Evolutionary conservation across 2,888 invertebrate genomes (phyloP).

Genomic region (Aleiodes testaceus): DNA sequence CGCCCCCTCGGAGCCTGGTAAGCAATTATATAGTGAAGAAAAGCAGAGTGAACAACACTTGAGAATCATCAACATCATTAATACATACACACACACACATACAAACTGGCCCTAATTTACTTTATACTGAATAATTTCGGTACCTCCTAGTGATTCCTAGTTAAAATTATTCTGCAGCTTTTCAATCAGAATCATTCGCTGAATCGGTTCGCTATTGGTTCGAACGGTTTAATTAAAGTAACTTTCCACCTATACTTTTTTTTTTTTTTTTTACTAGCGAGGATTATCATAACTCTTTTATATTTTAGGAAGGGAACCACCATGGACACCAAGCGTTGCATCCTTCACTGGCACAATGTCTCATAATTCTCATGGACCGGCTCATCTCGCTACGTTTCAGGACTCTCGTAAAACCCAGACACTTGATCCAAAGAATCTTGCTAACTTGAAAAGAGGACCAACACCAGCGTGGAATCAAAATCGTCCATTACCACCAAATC

Average conservation of each 20-base stretch:
- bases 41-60: not conserved
- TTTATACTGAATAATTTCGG: no score
- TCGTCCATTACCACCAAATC: conserved; percentile 66
- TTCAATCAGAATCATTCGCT: no score
- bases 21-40: conserved; percentile 34
- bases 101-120: not conserved
- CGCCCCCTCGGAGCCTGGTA: conserved; percentile 75
- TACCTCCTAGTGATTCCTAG: no score
- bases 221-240: no score
- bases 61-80: not conserved
- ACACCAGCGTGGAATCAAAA: conserved; percentile 70
- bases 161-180: no score
- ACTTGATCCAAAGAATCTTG: conserved; percentile 70
- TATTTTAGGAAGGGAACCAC: conserved; percentile 71
- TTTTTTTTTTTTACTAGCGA: conserved; percentile 6
- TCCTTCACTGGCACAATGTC: conserved; percentile 70
- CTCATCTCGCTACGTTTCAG: conserved; percentile 70
- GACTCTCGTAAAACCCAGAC: conserved; percentile 71
- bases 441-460: conserved; percentile 68
- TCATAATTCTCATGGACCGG: conserved; percentile 70
- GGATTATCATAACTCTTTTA: no score
- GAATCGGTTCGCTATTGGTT: no score
- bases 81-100: no score
- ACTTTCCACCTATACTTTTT: not conserved
- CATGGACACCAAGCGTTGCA: conserved; percentile 71